Conservation (phyloP, 2,797 vertebrate species). For the Acanthopagrus latus region DNA sequence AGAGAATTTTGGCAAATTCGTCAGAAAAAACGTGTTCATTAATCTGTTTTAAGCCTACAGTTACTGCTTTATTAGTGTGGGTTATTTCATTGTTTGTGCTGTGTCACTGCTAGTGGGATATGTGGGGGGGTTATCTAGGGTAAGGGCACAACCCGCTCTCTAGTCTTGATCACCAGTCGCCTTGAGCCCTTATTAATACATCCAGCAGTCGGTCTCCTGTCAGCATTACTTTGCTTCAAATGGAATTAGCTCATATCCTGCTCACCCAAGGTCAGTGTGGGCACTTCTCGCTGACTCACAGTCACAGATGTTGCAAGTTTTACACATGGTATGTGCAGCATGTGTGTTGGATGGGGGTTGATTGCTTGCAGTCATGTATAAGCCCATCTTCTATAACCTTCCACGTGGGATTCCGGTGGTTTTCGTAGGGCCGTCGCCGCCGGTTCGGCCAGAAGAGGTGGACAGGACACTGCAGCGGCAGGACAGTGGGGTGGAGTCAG, state of each 20-base stretch:
- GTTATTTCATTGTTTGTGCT: constrained; percentile 8
- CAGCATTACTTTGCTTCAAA: constrained; percentile 79
- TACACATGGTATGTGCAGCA: background rate
- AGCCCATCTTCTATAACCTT: constrained; percentile 49
- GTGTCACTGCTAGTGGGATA: background rate
- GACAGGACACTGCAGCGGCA: constrained; percentile 91
- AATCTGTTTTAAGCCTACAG: background rate
- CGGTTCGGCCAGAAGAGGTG: constrained; percentile 87
- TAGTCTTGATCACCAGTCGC: constrained; percentile 26
- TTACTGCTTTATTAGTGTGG: constrained; percentile 6
- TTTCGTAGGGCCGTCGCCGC: constrained; percentile 86
- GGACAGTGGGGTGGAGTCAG: constrained; percentile 92
- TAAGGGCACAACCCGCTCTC: constrained; percentile 10
- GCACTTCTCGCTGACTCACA: constrained; percentile 71
- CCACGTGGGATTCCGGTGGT: constrained; percentile 3
- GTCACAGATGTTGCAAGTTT: constrained; percentile 19
- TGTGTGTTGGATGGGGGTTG: background rate
- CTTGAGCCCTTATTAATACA: constrained; percentile 64
- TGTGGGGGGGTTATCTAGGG: constrained; percentile 16
- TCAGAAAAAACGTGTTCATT: background rate
- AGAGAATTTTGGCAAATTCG: constrained; percentile 12
- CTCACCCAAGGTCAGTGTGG: constrained; percentile 76
- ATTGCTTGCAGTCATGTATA: constrained; percentile 8
- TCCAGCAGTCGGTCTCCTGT: constrained; percentile 72
- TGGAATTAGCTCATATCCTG: constrained; percentile 80